phyloP scores from a whole-genome alignment of 1,140 invertebrate genomes.

The Geopemphigus sp. region DNA sequence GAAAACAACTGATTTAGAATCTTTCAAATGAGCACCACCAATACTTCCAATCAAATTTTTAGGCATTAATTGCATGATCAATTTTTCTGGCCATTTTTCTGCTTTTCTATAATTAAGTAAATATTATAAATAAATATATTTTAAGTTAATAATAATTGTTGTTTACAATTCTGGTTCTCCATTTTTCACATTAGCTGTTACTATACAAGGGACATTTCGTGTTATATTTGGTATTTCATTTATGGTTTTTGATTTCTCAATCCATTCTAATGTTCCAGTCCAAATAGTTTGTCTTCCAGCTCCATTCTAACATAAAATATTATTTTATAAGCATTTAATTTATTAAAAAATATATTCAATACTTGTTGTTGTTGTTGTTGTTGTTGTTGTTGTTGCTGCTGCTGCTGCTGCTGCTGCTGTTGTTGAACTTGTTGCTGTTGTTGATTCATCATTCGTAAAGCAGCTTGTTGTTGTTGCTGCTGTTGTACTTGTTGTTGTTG shows the following conservation, averaged over 20 bases:
- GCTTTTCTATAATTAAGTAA: conserved; percentile 66
- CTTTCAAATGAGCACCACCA: conserved; percentile 80
- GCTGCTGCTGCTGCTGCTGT: conserved; percentile 53
- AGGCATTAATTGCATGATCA: conserved; percentile 91
- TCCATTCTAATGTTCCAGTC: conserved; percentile 86
- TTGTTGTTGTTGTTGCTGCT: conserved; percentile 55
- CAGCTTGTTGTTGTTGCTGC: conserved; percentile 57
- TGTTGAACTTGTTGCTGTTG: conserved; percentile 55
- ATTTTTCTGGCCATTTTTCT: conserved; percentile 85
- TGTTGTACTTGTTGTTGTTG: conserved; percentile 53
- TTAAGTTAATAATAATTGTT: conserved; percentile 6
- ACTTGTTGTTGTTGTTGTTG: conserved; percentile 57
- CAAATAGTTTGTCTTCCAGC: conserved; percentile 74
- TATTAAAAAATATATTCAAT: conserved; percentile 50
- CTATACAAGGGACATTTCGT: conserved; percentile 79
- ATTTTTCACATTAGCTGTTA: conserved; percentile 73
- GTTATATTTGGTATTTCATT: conserved; percentile 68
- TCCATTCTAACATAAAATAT: conserved; percentile 50
- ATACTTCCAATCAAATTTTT: conserved; percentile 85
- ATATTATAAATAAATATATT: conserved; percentile 14
- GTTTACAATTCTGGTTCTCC: conserved; percentile 79
- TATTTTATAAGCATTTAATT: conserved; percentile 6
- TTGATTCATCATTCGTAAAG: conserved; percentile 49
- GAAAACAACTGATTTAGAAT: conserved; percentile 82
- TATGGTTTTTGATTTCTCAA: conserved; percentile 72